phyloP scores from a whole-genome alignment of 2,797 vertebrate species.

The Morelia viridis region DNA sequence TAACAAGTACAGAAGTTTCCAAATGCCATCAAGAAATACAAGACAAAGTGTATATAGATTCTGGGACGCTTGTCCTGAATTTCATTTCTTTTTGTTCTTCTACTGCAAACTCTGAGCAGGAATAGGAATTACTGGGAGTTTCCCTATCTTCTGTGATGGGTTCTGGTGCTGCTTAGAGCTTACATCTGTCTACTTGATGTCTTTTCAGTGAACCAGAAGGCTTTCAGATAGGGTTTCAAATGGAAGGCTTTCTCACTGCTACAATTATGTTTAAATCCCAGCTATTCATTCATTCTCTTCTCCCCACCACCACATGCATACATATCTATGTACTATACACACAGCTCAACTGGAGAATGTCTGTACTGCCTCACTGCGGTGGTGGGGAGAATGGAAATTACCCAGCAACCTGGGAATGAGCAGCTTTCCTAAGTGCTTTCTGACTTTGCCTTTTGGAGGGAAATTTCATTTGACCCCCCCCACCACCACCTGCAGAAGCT shows the following conservation, averaged over 20 bases:
- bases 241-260: background rate
- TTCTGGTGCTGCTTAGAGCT: conserved; percentile 2
- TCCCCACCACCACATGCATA: background rate
- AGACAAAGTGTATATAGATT: background rate
- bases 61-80: background rate
- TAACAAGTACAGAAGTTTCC: background rate
- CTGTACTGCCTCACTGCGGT: too few relatives aligned
- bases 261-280: background rate
- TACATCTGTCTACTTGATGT: background rate
- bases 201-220: background rate
- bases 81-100: background rate
- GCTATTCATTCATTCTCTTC: background rate
- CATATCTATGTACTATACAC: background rate
- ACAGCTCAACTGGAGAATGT: background rate
- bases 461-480: too few relatives aligned
- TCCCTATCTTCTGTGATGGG: background rate
- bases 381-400: too few relatives aligned
- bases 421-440: too few relatives aligned
- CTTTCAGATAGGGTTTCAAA: background rate
- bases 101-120: background rate
- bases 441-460: too few relatives aligned
- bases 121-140: background rate
- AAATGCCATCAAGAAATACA: background rate
- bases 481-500: too few relatives aligned
- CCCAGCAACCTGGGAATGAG: too few relatives aligned